Base-by-base conservation (phyloP, 2,888 invertebrate species). In the Acholoe squamosa region DNA sequence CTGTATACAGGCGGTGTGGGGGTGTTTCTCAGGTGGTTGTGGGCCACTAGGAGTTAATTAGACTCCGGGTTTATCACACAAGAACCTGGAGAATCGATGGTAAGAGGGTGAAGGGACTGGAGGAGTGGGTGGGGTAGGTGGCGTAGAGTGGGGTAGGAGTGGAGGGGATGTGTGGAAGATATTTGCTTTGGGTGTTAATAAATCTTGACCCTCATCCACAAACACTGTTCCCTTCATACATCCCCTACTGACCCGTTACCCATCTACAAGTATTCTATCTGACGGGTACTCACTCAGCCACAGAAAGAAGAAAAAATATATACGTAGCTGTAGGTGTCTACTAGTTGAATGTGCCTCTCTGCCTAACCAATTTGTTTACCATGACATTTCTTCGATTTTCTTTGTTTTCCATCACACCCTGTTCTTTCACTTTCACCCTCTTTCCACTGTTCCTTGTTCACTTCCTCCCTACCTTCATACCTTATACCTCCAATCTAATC, bases 151-250 rank as follows among this genome's bases (percentile, higher is more conserved):
- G 19, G 61, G 61, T n/a, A 14, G 5, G 14, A n/a, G 61, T n/a
- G 61, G 61, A 12, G n/a, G 61, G 61, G 61, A 19, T 19, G 61
- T 61, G n/a, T 61, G 61, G 61, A 14, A 19, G 61, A n/a, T 61
- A 61, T 61, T n/a, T 61, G 19, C n/a, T n/a, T 61, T 61, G n/a
- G 61, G 61, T 61, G 61, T 61, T 61, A 61, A 61, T 61, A 61
- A 19, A 61, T 61, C 19, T 61, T 61, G 61, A 61, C 61, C 61
- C 61, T 19, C n/a, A n/a, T n/a, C n/a, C 61, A 19, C 61, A n/a
- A 61, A 7, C n/a, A 61, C 12, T 14, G 1, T n/a, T 19, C 61
- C n/a, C 61, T 61, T n/a, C 61, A 19, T n/a, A n/a, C 19, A 61
- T 14, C n/a, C 61, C 61, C 22, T 61, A 61, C 61, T 61, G 19